Evolutionary conservation across 2,888 invertebrate species (phyloP), one percentile per base, ranked within the genome.

Genomic region (Caradrina kadenii): DNA sequence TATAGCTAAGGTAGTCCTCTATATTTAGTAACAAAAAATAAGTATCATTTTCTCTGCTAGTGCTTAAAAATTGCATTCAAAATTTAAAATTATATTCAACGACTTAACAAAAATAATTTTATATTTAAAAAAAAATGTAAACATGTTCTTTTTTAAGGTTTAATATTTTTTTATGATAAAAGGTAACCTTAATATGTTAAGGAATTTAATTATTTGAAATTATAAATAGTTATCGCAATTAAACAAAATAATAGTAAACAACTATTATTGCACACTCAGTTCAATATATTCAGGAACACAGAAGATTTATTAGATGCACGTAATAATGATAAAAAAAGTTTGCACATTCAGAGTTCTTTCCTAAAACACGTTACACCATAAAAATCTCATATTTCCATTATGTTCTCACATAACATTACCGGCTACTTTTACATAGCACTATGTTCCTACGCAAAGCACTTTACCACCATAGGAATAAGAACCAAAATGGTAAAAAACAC

Each of bases 381-480:
- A 82, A 82, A 80, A 64, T 64, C 76, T 76, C 73, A 82, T 74
- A 82, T 74, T 81, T 79, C 69, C 82, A 79, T 82, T 79, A 76
- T 53, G 21, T 73, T 65, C 66, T 61, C 76, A 74, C 81, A 76
- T 69, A 69, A 69, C 73, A 66, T 73, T 64, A 68, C 76, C 49
- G 63, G 52, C 58, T 67, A 82, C 69, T 79, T 80, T 64, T 71
- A 73, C 69, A 76, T 69, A 63, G 19, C 53, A 52, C 50, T n/a
- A 48, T 39, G 10, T 59, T 17, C 19, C 17, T 13, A 35, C 21
- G 69, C 8, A 52, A 54, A 74, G 13, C 49, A 65, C 76, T 68
- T 60, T 80, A 79, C 7, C 0, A 0, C 3, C 0, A n/a, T 48
- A 39, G 2, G 5, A 52, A 81, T 82, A 82, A 73, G 55, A 58